Conservation (phyloP, 2,113 vertebrate genomes). For the Onychostruthus taczanowskii region DNA sequence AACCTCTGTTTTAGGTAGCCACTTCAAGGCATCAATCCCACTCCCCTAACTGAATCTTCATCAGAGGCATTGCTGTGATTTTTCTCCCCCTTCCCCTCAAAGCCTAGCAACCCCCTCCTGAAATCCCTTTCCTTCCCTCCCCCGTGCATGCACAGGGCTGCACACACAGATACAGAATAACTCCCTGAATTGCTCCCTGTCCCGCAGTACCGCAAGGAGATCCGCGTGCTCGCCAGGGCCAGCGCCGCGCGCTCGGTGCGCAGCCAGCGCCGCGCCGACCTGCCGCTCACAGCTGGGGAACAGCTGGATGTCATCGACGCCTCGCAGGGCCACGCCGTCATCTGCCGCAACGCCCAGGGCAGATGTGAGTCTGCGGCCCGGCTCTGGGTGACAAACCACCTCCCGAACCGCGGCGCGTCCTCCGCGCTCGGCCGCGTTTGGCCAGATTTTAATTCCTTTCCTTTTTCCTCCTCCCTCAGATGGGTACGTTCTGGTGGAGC, state of each 20-base stretch:
- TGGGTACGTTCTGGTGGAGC: slow-evolving; percentile 72
- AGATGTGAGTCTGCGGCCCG: slow-evolving; percentile 69
- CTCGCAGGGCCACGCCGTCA: slow-evolving; percentile 39
- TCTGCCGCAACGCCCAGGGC: slow-evolving; percentile 75
- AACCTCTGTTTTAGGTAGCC: neutral
- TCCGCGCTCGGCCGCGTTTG: neutral
- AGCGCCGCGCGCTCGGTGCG: slow-evolving; percentile 15
- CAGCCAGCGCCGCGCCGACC: slow-evolving; percentile 50
- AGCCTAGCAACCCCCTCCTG: neutral
- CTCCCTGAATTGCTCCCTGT: neutral
- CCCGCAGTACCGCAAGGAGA: slow-evolving; percentile 68
- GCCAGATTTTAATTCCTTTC: neutral
- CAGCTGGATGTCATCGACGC: slow-evolving; percentile 72
- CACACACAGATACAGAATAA: fast-evolving
- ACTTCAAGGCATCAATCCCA: neutral
- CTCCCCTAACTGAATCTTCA: neutral
- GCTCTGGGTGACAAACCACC: neutral
- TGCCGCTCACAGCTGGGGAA: slow-evolving; percentile 70
- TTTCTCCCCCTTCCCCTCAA: neutral
- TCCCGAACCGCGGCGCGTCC: neutral
- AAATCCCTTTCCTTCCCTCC: neutral
- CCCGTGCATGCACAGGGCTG: fast-evolving
- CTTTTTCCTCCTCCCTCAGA: slow-evolving; percentile 19
- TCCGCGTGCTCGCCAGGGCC: slow-evolving; percentile 63
- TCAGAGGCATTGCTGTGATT: fast-evolving